These are phyloP conservation scores for Myripristis murdjan DNA, from an alignment of 2,797 vertebrate genomes.

Conservation along the genomic window DNA sequence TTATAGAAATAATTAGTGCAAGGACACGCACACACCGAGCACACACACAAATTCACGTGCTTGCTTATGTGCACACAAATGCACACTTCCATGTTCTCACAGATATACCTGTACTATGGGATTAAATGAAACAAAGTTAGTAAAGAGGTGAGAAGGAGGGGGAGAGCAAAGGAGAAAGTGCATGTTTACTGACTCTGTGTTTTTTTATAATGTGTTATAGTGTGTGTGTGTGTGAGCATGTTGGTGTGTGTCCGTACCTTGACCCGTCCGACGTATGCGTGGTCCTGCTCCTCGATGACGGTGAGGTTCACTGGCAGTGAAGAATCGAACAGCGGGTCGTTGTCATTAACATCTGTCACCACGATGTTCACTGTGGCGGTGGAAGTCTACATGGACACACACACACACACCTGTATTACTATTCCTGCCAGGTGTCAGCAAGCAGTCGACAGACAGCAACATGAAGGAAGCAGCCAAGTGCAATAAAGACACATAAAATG, in stretches of 20 bases:
- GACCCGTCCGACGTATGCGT: conserved; percentile 94
- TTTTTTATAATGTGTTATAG: too few relatives aligned
- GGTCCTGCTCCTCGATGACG: conserved; percentile 91
- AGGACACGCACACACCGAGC: background rate
- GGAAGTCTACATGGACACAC: conserved; percentile 87
- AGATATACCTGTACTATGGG: too few relatives aligned
- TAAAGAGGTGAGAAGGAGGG: background rate
- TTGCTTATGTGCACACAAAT: too few relatives aligned
- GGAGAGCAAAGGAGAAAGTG: background rate
- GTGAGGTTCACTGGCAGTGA: conserved; percentile 92
- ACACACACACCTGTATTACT: conserved; percentile 13
- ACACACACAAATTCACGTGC: too few relatives aligned
- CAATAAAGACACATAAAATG: background rate
- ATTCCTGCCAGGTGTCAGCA: background rate
- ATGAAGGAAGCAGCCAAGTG: too few relatives aligned
- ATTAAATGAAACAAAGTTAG: background rate
- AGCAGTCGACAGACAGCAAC: background rate
- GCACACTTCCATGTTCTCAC: too few relatives aligned
- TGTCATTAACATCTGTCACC: conserved; percentile 98
- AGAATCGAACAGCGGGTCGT: conserved; percentile 92
- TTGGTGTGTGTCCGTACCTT: conserved; percentile 84
- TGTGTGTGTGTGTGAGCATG: conserved; percentile 14
- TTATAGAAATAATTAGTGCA: conserved; percentile 31
- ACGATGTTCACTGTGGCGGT: conserved; percentile 92
- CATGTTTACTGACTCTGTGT: too few relatives aligned